Evolutionary conservation across 2,797 vertebrate species (phyloP).

Genomic region (Heteromormyrus szaboi): DNA sequence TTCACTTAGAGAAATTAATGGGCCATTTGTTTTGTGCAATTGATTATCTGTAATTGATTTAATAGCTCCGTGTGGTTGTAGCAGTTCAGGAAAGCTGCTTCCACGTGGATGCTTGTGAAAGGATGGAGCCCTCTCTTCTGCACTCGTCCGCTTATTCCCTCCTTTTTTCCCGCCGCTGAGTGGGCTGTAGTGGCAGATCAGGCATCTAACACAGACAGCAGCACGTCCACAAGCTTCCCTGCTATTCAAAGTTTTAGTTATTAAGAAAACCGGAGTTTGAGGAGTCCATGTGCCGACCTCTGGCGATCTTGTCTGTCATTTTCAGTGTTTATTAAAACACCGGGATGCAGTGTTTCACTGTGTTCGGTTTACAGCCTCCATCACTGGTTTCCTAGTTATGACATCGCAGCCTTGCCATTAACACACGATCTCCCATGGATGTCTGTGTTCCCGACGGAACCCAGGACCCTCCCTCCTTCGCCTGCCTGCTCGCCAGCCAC

Average conservation of each 20-base stretch:
- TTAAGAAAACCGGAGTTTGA: background rate
- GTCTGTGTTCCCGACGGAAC: background rate
- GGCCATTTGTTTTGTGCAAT: constrained; percentile 3
- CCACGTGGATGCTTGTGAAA: background rate
- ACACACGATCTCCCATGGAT: background rate
- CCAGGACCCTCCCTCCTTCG: background rate
- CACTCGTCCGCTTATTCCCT: background rate
- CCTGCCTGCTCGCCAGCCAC: background rate
- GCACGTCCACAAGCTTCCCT: background rate
- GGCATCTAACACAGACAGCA: background rate
- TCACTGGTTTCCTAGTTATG: background rate
- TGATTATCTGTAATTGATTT: constrained; percentile 13
- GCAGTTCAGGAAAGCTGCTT: background rate
- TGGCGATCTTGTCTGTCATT: background rate
- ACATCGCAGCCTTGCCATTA: background rate
- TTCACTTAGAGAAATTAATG: constrained; percentile 9
- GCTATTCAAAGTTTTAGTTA: background rate
- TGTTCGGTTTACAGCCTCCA: background rate
- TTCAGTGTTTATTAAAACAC: background rate
- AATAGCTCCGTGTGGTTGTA: background rate
- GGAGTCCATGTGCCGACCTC: background rate
- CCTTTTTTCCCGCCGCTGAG: background rate
- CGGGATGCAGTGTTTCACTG: background rate
- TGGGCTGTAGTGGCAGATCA: background rate
- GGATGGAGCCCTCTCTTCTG: too few species aligned